Conservation (phyloP, 1,140 invertebrate species). For the Ganaspis sp. region DNA sequence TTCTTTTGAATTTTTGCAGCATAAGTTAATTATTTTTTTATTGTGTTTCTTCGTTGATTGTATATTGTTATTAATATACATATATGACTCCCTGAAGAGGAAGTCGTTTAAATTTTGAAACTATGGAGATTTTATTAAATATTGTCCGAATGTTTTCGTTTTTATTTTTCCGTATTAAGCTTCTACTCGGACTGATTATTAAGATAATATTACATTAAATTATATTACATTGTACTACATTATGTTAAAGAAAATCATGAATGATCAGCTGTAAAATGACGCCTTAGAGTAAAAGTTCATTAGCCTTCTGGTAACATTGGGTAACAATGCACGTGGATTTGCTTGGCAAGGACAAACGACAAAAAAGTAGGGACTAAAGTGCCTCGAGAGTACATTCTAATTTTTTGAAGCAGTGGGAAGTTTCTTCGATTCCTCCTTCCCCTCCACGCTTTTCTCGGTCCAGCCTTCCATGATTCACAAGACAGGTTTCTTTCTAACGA, state of each 20-base stretch:
- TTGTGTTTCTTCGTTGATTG: too few species aligned
- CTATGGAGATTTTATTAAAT: too few species aligned
- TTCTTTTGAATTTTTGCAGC: too few species aligned
- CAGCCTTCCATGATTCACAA: constrained; percentile 16
- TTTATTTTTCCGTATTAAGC: too few species aligned
- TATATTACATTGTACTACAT: too few species aligned
- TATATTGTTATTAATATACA: too few species aligned
- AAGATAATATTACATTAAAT: too few species aligned
- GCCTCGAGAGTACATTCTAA: constrained; percentile 26
- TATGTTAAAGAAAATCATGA: not conserved
- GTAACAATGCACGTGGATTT: constrained; percentile 22
- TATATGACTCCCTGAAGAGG: too few species aligned
- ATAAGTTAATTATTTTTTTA: too few species aligned
- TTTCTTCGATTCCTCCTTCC: constrained; percentile 31
- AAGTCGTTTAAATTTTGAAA: too few species aligned
- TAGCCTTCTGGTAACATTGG: constrained; percentile 21
- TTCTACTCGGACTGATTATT: too few species aligned
- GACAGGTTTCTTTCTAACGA: constrained; percentile 30
- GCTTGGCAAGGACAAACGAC: not conserved
- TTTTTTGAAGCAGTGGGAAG: constrained; percentile 28
- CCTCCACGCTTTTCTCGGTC: not conserved
- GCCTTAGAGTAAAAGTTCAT: constrained; percentile 3
- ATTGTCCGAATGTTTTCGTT: too few species aligned
- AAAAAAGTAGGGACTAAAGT: constrained; percentile 21
- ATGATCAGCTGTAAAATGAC: not conserved